Evolutionary conservation across 2,797 vertebrate genomes (phyloP).

Genomic region (Pseudomugil tenellus): DNA sequence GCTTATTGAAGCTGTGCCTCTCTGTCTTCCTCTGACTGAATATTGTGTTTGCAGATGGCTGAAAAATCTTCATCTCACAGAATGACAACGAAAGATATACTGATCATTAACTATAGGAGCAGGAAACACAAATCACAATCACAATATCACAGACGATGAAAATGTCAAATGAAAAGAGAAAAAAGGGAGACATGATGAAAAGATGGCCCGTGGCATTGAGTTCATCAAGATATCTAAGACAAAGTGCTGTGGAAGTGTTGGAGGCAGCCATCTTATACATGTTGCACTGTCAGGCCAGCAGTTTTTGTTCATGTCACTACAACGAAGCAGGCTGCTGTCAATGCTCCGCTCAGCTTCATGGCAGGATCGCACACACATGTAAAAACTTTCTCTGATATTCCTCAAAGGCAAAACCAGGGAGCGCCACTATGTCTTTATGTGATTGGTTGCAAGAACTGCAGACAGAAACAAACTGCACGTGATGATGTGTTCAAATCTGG

Average conservation of each 20-base stretch:
- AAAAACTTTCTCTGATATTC: conserved; percentile 24
- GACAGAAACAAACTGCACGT: neutral
- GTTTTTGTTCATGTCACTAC: conserved; percentile 22
- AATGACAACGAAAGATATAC: conserved; percentile 54
- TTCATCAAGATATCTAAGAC: conserved; percentile 51
- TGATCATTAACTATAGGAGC: conserved; percentile 38
- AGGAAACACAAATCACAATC: conserved; percentile 42
- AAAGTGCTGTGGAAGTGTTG: conserved; percentile 36
- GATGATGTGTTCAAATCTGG: conserved; percentile 13
- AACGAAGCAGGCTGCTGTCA: conserved; percentile 43
- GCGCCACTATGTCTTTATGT: conserved; percentile 23
- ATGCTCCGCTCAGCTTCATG: conserved; percentile 29
- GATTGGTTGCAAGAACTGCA: conserved; percentile 12
- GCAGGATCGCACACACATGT: conserved; percentile 22
- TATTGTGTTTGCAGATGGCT: conserved; percentile 43
- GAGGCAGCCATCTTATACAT: conserved; percentile 44
- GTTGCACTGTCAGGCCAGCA: conserved; percentile 12
- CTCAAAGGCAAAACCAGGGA: conserved; percentile 26
- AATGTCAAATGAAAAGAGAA: conserved; percentile 47
- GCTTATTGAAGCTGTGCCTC: conserved; percentile 45
- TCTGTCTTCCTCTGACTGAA: conserved; percentile 50
- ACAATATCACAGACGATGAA: conserved; percentile 49
- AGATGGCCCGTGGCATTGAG: conserved; percentile 24
- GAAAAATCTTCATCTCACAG: conserved; percentile 44
- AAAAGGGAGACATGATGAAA: conserved; percentile 48